Conservation (phyloP, 2,113 vertebrate species). For the Mirza zaza region DNA sequence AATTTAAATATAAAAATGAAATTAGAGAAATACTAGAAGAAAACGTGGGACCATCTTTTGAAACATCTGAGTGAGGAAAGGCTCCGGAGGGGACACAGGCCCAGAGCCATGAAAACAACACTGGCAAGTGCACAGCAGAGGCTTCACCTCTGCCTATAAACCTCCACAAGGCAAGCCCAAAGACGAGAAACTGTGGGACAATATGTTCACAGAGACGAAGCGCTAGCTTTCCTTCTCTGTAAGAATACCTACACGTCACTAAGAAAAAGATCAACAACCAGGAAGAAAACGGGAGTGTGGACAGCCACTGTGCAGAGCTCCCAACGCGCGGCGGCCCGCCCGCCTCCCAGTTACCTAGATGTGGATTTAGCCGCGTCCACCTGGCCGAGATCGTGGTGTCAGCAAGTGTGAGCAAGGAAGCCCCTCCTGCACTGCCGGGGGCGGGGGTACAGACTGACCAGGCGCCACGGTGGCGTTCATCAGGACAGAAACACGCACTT, state of each 20-base stretch:
- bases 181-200: neutral
- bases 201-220: neutral
- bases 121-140: too few species aligned
- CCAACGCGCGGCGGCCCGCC: fast-evolving
- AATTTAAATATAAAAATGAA: neutral
- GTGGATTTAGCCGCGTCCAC: fast-evolving
- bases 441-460: neutral
- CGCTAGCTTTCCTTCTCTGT: neutral
- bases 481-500: too few species aligned
- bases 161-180: neutral
- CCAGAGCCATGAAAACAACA: neutral
- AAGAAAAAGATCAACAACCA: neutral
- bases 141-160: neutral
- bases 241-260: fast-evolving
- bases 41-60: neutral
- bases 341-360: fast-evolving
- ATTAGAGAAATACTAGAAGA: neutral
- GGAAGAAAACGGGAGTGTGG: fast-evolving
- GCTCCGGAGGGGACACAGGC: neutral
- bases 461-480: too few species aligned
- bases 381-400: too few species aligned
- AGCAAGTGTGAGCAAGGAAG: neutral
- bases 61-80: neutral
- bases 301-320: fast-evolving
- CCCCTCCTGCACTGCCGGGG: neutral